A percentile compares a stretch with the other conserved stretches of the same genome.
phyloP scores from a whole-genome alignment of 2,113 vertebrate species.

The Tachysurus fulvidraco region DNA sequence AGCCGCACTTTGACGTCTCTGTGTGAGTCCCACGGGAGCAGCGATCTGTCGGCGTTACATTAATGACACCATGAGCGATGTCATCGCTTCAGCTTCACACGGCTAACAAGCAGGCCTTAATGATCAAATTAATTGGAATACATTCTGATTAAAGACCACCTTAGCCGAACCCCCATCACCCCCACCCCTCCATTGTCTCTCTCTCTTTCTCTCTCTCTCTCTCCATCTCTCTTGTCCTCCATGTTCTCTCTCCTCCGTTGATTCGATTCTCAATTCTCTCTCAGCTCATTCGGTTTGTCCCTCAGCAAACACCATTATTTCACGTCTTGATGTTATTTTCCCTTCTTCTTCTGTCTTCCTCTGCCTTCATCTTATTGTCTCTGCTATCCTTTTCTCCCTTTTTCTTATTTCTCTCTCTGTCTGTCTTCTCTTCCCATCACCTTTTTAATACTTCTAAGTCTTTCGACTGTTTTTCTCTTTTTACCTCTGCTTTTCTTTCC shows the following conservation, averaged over 20 bases:
- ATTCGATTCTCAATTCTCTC: conserved; percentile 14
- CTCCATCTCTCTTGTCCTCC: conserved; percentile 46
- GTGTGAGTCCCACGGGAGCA: conserved; percentile 61
- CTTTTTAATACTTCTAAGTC: background rate
- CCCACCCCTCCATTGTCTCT: conserved; percentile 7
- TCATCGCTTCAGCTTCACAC: conserved; percentile 70
- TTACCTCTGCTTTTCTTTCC: background rate
- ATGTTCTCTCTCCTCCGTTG: conserved; percentile 15
- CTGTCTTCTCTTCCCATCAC: background rate
- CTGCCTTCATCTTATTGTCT: conserved; percentile 7
- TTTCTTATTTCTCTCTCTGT: background rate
- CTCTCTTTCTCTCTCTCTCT: background rate
- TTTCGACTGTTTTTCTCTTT: background rate
- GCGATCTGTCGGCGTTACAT: conserved; percentile 76
- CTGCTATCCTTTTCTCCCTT: conserved; percentile 28
- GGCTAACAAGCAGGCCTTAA: conserved; percentile 73
- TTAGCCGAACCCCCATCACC: conserved; percentile 50
- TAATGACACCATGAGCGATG: conserved; percentile 70
- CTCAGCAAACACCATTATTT: conserved; percentile 10
- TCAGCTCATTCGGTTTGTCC: conserved; percentile 8
- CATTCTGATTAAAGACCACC: conserved; percentile 76
- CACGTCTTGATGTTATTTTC: conserved; percentile 27
- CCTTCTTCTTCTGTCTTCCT: conserved; percentile 25
- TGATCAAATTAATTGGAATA: conserved; percentile 78
- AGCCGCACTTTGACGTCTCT: conserved; percentile 51